Base-by-base conservation (phyloP, 2,888 invertebrate genomes). In the Itoplectis maculator region DNA sequence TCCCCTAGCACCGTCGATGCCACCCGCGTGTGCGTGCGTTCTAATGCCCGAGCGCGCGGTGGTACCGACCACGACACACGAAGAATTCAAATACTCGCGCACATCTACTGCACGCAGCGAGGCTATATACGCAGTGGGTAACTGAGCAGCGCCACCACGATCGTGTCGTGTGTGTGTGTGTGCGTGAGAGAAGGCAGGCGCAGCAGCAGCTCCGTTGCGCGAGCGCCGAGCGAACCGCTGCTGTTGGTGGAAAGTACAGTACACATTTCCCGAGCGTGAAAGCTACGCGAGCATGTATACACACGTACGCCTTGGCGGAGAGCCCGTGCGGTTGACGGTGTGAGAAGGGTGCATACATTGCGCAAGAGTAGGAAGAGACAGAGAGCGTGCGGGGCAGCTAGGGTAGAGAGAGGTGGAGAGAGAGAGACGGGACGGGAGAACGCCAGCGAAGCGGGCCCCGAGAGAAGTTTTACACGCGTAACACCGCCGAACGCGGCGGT, bases 401-500 rank as follows among this genome's bases (percentile, higher is more conserved):
- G 5, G 29, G 3, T 2, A 29, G 37, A 51, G 65, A 15, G 47
- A 2, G 63, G 11, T 29, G 65, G 23, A 65, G 13, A 29, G 49
- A 23, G 37, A 63, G 11, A 68, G 23, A 49, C 11, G 13, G 23
- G 23, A 6, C 6, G 13, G 15, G 23, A 37, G 29, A 29, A 29
- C 3, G 29, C 2, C 29, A 65, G 23, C 29, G 5, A 65, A 20
- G 54, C 23, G 15, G 63, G 37, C 7, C 9, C n/a, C n/a, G n/a
- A n/a, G n/a, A 18, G 42, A 29, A 70, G 66, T 75, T 80, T 80
- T 70, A 74, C 74, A 74, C 69, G 78, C 54, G 78, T 72, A 66
- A 74, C 59, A 69, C 59, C 49, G 79, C 75, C 79, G 68, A 73
- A 73, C 65, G 81, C 78, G 84, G 83, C 84, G 85, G 82, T 85